phyloP scores from a whole-genome alignment of 2,888 invertebrate species.

The Uloborus plumipes region DNA sequence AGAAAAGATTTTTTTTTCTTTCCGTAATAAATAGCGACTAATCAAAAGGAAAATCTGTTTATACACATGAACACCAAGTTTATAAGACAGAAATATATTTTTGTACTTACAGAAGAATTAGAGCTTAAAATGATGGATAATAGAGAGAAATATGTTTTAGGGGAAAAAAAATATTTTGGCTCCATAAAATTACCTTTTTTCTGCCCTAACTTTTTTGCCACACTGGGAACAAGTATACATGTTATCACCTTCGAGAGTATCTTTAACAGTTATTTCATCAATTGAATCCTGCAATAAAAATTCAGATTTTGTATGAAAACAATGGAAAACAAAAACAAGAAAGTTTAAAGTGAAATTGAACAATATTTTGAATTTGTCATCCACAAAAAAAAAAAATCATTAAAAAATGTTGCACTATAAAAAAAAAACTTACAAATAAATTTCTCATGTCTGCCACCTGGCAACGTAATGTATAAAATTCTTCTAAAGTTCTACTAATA shows the following conservation, averaged over 20 bases:
- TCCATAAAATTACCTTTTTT: slow-evolving; percentile 79
- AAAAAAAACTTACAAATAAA: slow-evolving; percentile 76
- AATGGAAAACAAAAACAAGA: too few species aligned
- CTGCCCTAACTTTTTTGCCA: slow-evolving; percentile 93
- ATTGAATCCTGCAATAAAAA: slow-evolving; percentile 79
- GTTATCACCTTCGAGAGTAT: slow-evolving; percentile 95
- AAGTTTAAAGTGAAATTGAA: not conserved
- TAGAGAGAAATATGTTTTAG: too few species aligned
- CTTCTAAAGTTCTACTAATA: slow-evolving; percentile 92
- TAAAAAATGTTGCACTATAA: not conserved
- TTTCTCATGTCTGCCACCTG: slow-evolving; percentile 98
- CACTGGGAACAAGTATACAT: slow-evolving; percentile 98
- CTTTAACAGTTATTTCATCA: slow-evolving; percentile 97
- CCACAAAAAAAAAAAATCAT: not conserved
- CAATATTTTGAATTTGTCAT: not conserved
- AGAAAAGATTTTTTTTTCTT: too few species aligned
- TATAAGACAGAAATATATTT: too few species aligned
- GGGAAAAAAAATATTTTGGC: not conserved
- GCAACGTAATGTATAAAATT: slow-evolving; percentile 96
- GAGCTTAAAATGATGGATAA: too few species aligned
- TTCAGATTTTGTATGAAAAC: not conserved
- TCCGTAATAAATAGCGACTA: too few species aligned
- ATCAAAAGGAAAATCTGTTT: too few species aligned
- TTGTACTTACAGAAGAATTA: too few species aligned
- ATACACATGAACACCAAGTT: too few species aligned